Conservation (phyloP, 2,888 invertebrate species). For the Drosophila pseudotakahashii region DNA sequence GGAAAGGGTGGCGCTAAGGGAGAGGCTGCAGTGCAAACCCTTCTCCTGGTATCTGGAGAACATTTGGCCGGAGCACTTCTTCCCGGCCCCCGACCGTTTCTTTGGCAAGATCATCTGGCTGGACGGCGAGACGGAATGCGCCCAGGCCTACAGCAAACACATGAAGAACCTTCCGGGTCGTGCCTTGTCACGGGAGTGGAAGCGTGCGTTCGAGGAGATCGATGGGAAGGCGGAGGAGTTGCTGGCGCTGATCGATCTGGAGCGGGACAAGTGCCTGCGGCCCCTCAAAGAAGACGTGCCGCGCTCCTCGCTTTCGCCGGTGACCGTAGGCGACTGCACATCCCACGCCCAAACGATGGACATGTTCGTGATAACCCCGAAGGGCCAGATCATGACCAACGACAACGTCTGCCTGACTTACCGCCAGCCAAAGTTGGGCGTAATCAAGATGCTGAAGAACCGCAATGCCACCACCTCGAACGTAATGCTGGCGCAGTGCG, state of each 20-base stretch:
- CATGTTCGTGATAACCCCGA: constrained; percentile 89
- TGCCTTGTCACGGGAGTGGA: constrained; percentile 74
- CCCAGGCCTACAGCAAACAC: constrained; percentile 74
- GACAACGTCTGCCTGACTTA: constrained; percentile 94
- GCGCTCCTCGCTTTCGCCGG: constrained; percentile 67
- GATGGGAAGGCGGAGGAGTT: constrained; percentile 70
- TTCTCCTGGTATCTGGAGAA: constrained; percentile 97
- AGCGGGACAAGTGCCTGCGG: constrained; percentile 81
- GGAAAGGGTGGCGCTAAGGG: constrained; percentile 88
- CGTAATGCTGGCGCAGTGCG: constrained; percentile 81
- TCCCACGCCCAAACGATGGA: constrained; percentile 85
- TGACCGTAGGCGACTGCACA: constrained; percentile 81
- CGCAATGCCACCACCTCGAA: constrained; percentile 78
- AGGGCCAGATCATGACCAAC: constrained; percentile 92
- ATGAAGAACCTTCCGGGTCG: constrained; percentile 80
- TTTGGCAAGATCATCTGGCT: constrained; percentile 91
- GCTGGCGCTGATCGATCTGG: constrained; percentile 73
- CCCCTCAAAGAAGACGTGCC: constrained; percentile 70
- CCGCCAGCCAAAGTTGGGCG: constrained; percentile 81
- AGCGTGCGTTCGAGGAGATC: constrained; percentile 76
- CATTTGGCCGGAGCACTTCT: constrained; percentile 98
- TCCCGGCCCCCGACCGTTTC: constrained; percentile 93
- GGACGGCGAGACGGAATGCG: constrained; percentile 78
- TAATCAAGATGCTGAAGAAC: constrained; percentile 70
- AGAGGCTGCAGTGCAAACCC: constrained; percentile 91